Evolutionary conservation across 2,113 vertebrate species (phyloP).

Genomic region (Mesocricetus auratus): DNA sequence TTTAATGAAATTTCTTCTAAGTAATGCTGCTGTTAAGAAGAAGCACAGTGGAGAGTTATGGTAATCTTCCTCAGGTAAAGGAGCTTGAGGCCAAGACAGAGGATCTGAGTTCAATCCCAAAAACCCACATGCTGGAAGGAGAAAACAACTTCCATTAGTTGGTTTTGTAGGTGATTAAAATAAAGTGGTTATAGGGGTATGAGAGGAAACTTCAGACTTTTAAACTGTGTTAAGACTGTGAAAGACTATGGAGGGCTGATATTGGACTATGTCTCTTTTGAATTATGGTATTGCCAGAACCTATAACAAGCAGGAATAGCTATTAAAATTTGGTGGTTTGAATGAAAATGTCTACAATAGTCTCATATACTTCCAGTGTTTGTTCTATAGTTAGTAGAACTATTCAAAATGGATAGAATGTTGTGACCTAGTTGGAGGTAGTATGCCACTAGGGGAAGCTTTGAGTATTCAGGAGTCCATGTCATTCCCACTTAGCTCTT

Average conservation of each 20-base stretch:
- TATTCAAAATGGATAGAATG: not conserved
- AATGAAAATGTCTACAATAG: not conserved
- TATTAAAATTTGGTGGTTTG: not conserved
- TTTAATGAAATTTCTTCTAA: not conserved
- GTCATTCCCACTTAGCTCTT: too few relatives aligned
- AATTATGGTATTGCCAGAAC: not conserved
- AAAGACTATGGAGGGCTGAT: too few relatives aligned
- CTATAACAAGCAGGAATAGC: not conserved
- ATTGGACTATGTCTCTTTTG: not conserved
- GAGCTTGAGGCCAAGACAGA: not conserved
- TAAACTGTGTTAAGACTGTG: too few relatives aligned
- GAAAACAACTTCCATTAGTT: not conserved
- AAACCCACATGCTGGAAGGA: not conserved
- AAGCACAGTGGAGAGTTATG: not conserved
- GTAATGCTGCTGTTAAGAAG: not conserved
- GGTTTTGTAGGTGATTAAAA: not conserved
- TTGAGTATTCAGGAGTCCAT: not conserved
- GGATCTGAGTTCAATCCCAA: not conserved
- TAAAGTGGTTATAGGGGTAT: not conserved
- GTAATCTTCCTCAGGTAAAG: not conserved
- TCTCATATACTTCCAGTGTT: not conserved
- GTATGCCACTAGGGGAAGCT: not conserved
- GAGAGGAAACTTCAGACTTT: not conserved
- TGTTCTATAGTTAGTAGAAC: not conserved
- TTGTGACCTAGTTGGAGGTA: not conserved